These are phyloP conservation scores for Pristiophorus japonicus DNA, from an alignment of 2,113 vertebrate genomes.

Conservation along the genomic window DNA sequence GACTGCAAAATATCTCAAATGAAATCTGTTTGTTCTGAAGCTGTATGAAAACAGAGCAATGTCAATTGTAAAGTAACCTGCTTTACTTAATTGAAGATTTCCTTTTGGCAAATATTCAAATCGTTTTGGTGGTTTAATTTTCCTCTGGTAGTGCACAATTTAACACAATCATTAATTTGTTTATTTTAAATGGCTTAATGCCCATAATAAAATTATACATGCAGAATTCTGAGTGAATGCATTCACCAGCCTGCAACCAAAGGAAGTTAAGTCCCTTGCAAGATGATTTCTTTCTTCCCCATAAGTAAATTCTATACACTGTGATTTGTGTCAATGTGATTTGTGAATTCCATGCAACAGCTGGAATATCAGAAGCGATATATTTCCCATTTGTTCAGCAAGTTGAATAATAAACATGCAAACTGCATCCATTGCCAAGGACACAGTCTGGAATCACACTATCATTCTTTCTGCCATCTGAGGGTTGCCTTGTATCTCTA, in stretches of 20 bases:
- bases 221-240: neutral
- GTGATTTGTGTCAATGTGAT: neutral
- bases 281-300: neutral
- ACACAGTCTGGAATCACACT: neutral
- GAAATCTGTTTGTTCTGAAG: no score
- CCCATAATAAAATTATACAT: neutral
- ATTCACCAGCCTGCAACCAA: neutral
- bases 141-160: no score
- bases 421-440: neutral
- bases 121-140: no score
- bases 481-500: neutral
- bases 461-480: neutral
- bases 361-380: neutral
- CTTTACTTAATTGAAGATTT: no score
- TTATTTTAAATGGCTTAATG: neutral
- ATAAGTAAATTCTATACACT: neutral
- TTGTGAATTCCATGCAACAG: neutral
- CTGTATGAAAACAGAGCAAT: no score
- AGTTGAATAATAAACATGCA: neutral
- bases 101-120: no score
- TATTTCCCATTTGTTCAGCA: neutral
- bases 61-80: no score
- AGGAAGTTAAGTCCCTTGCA: neutral
- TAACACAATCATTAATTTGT: no score
- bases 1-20: no score